Evolutionary conservation across 64 coral and sea anemone species (phyloP).

Genomic region (Trachythela sp.): DNA sequence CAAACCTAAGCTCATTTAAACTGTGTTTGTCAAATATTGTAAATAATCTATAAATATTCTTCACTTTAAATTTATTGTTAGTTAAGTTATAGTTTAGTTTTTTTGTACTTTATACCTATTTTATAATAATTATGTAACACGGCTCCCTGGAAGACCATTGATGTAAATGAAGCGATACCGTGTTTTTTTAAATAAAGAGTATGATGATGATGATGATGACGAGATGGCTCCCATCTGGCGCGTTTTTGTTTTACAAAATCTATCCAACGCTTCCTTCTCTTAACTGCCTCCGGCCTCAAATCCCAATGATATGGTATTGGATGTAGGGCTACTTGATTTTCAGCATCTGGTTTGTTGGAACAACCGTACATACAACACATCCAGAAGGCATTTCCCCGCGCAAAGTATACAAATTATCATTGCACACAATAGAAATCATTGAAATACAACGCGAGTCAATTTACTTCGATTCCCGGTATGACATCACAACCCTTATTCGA

Average conservation of each 20-base stretch:
- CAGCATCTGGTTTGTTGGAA: not conserved
- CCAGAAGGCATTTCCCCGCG: not conserved
- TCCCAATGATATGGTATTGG: not conserved
- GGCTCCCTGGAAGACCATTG: too few relatives aligned
- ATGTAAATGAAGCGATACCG: too few relatives aligned
- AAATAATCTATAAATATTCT: too few relatives aligned
- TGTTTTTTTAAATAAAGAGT: too few relatives aligned
- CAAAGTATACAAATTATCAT: not conserved
- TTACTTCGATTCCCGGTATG: not conserved
- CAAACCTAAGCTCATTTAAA: too few relatives aligned
- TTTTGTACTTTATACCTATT: too few relatives aligned
- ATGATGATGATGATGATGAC: too few relatives aligned
- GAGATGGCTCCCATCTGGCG: not conserved
- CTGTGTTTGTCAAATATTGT: too few relatives aligned
- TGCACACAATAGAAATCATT: not conserved
- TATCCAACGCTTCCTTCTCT: not conserved
- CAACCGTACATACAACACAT: slow-evolving; percentile 21
- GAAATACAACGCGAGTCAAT: not conserved
- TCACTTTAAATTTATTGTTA: too few relatives aligned
- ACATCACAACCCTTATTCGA: not conserved
- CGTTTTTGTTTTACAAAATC: not conserved
- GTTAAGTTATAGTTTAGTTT: too few relatives aligned
- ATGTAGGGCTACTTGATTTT: not conserved
- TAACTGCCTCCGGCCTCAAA: not conserved
- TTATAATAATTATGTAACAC: too few relatives aligned